A percentile compares a stretch with the other conserved stretches of the same genome.
These are phyloP conservation scores for Cladopsammia gracilis DNA, from an alignment of 64 coral and sea anemone genomes.

Conservation along the genomic window DNA sequence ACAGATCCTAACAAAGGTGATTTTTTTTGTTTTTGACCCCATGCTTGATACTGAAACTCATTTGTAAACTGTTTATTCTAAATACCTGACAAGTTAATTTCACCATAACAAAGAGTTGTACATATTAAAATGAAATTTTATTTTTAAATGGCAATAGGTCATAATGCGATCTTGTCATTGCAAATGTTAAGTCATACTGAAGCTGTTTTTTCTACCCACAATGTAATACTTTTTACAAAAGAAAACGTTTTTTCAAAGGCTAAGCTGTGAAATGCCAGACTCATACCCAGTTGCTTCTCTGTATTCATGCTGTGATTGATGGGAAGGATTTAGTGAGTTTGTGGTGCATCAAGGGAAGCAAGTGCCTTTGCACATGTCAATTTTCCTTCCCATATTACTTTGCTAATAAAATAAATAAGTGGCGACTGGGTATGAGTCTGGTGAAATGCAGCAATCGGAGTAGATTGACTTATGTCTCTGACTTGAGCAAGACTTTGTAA, in stretches of 20 bases:
- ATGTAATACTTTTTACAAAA: not conserved
- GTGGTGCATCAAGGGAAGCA: too few relatives aligned
- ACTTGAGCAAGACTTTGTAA: not conserved
- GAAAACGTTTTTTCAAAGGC: not conserved
- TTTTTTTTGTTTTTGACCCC: too few relatives aligned
- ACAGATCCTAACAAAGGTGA: too few relatives aligned
- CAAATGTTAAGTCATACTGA: not conserved
- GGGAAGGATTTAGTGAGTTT: too few relatives aligned
- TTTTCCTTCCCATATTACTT: too few relatives aligned
- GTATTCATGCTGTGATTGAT: too few relatives aligned
- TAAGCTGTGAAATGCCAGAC: too few relatives aligned
- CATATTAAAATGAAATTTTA: slow-evolving; percentile 46
- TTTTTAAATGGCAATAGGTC: slow-evolving; percentile 9
- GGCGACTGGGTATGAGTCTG: too few relatives aligned
- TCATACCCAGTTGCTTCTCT: too few relatives aligned
- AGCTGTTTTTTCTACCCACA: not conserved
- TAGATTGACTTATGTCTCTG: not conserved
- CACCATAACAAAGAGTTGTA: not conserved
- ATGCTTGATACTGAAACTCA: too few relatives aligned
- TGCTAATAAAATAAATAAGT: too few relatives aligned
- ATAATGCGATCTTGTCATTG: not conserved
- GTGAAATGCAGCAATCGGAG: not conserved
- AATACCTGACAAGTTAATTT: not conserved
- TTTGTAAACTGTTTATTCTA: not conserved
- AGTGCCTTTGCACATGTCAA: too few relatives aligned